Percentiles rank a stretch among this genome's conserved stretches.
Conservation (phyloP, 2,888 invertebrate genomes). For the Glaucopsyche alexis region DNA sequence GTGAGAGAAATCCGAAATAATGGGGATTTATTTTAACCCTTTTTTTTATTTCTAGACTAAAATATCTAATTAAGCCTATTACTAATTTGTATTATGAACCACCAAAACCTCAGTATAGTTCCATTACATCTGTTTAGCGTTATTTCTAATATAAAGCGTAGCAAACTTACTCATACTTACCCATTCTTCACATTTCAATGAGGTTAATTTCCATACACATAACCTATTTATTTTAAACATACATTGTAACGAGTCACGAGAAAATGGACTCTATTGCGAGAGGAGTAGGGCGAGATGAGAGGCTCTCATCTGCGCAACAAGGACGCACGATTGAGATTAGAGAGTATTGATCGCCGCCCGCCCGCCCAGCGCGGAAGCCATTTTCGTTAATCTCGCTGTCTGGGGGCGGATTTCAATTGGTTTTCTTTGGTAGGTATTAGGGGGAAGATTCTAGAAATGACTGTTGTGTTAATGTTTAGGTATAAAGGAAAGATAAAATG, state of each 20-base stretch:
- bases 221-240: conserved; percentile 5
- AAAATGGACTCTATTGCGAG: conserved; percentile 41
- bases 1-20: too few relatives aligned
- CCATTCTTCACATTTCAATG: conserved; percentile 20
- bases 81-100: too few relatives aligned
- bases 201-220: conserved; percentile 15
- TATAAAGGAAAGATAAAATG: not conserved
- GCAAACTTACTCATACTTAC: not conserved
- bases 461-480: not conserved
- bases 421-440: conserved; percentile 35
- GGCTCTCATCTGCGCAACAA: conserved; percentile 47
- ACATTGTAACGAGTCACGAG: not conserved
- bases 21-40: too few relatives aligned
- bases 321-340: conserved; percentile 74
- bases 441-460: not conserved
- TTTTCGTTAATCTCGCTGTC: conserved; percentile 70
- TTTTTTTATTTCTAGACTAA: too few relatives aligned
- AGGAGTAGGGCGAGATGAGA: conserved; percentile 30
- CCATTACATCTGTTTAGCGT: not conserved
- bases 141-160: not conserved
- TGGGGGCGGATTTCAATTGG: conserved; percentile 52
- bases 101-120: too few relatives aligned
- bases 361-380: conserved; percentile 49
- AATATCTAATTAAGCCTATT: too few relatives aligned
- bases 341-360: conserved; percentile 51